These are phyloP conservation scores for Channa maculata DNA, from an alignment of 2,113 vertebrate species.

Conservation along the genomic window DNA sequence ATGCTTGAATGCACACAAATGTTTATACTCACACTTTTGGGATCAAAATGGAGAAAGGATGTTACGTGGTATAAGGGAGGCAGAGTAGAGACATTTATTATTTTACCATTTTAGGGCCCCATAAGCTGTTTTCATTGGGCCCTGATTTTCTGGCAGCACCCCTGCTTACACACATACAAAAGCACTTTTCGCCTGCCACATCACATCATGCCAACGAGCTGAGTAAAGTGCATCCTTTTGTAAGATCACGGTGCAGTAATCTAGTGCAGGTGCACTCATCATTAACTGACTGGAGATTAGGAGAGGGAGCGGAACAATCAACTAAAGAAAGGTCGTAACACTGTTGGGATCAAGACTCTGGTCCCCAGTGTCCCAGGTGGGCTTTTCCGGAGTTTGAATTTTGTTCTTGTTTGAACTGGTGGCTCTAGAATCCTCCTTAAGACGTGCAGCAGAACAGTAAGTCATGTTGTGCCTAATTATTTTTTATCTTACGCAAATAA, in stretches of 20 bases:
- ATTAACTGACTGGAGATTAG: conserved; percentile 70
- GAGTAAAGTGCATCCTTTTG: conserved; percentile 42
- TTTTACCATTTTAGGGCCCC: neutral
- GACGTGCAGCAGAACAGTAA: conserved; percentile 60
- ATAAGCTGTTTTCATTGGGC: neutral
- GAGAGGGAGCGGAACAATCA: conserved; percentile 58
- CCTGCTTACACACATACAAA: neutral
- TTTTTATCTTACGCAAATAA: conserved; percentile 14
- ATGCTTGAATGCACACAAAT: conserved; percentile 16
- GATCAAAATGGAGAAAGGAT: conserved; percentile 4
- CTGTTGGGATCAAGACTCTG: conserved; percentile 51
- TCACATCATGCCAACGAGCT: conserved; percentile 31
- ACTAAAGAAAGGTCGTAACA: conserved; percentile 75
- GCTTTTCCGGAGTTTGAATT: conserved; percentile 45
- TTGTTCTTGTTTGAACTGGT: conserved; percentile 44
- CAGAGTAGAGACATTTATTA: neutral
- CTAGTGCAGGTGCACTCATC: conserved; percentile 55
- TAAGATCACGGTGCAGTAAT: conserved; percentile 39
- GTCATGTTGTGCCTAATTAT: conserved; percentile 38
- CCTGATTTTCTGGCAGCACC: neutral
- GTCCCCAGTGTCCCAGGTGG: conserved; percentile 30
- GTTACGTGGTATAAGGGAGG: conserved; percentile 26
- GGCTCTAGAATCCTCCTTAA: conserved; percentile 41
- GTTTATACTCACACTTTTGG: conserved; percentile 5
- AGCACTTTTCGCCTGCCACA: conserved; percentile 16